Percentiles rank a stretch among this genome's conserved stretches.
Evolutionary conservation across 2,113 vertebrate species (phyloP).

Genomic region (Vulpes vulpes): DNA sequence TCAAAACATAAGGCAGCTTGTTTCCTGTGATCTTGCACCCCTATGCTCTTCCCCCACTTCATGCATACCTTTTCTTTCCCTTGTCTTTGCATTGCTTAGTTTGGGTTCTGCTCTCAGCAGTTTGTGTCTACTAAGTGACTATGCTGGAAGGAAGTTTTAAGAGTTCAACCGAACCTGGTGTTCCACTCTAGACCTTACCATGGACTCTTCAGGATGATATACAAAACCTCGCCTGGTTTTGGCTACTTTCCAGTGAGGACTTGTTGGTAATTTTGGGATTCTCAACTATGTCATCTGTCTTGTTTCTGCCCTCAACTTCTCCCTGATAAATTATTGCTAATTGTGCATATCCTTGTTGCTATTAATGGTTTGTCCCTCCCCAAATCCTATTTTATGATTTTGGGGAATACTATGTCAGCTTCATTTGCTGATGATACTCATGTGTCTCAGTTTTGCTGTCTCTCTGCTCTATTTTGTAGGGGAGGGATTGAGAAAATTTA

Average conservation of each 20-base stretch:
- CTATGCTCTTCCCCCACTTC: neutral
- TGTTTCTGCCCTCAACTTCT: neutral
- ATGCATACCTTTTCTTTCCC: neutral
- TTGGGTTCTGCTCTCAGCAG: neutral
- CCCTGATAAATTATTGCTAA: neutral
- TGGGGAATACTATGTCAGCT: neutral
- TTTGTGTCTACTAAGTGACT: neutral
- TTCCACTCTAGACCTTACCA: neutral
- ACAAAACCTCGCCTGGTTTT: neutral
- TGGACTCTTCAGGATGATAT: too few species aligned
- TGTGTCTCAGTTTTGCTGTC: neutral
- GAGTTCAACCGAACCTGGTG: neutral
- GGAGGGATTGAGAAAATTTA: neutral
- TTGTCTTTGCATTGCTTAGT: neutral
- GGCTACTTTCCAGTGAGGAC: neutral
- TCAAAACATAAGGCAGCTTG: neutral
- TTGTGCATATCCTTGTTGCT: neutral
- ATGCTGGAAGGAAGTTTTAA: neutral
- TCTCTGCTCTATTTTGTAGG: neutral
- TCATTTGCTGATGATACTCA: neutral
- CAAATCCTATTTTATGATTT: neutral
- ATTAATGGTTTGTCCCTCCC: neutral
- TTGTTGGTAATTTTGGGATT: neutral
- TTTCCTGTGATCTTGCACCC: neutral
- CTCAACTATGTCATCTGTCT: neutral